phyloP scores from a whole-genome alignment of 2,888 invertebrate genomes.

The Lycia hirtaria region DNA sequence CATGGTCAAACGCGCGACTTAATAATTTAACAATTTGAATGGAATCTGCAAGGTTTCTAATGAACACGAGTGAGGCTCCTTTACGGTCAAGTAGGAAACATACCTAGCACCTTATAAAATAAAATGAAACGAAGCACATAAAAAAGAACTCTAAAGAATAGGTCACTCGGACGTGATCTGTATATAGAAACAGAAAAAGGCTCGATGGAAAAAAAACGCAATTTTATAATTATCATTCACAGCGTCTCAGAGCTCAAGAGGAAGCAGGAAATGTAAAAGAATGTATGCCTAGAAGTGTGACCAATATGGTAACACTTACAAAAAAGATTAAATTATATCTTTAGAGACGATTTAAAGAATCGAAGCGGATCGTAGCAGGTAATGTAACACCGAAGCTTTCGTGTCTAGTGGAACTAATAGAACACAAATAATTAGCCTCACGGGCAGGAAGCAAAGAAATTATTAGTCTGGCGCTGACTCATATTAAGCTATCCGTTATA shows the following conservation, averaged over 20 bases:
- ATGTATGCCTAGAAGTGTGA: slow-evolving; percentile 16
- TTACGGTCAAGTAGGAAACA: slow-evolving; percentile 67
- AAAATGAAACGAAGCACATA: slow-evolving; percentile 23
- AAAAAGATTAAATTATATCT: slow-evolving; percentile 15
- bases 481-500: slow-evolving; percentile 58
- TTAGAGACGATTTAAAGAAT: slow-evolving; percentile 47
- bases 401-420: slow-evolving; percentile 76
- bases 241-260: slow-evolving; percentile 40
- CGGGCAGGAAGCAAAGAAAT: slow-evolving; percentile 73
- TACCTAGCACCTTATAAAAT: slow-evolving; percentile 53
- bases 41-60: slow-evolving; percentile 59
- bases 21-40: slow-evolving; percentile 56
- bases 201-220: slow-evolving; percentile 21
- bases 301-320: slow-evolving; percentile 19
- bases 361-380: slow-evolving; percentile 57
- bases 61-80: slow-evolving; percentile 55
- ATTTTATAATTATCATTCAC: slow-evolving; percentile 41
- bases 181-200: slow-evolving; percentile 10
- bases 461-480: slow-evolving; percentile 70
- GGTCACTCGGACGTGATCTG: slow-evolving; percentile 32
- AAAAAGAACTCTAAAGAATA: slow-evolving; percentile 31
- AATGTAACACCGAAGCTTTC: slow-evolving; percentile 58
- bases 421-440: slow-evolving; percentile 69
- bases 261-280: slow-evolving; percentile 52
- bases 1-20: slow-evolving; percentile 61